These are phyloP conservation scores for Lasioglossum malachurum DNA, from an alignment of 2,888 invertebrate species.

Conservation along the genomic window DNA sequence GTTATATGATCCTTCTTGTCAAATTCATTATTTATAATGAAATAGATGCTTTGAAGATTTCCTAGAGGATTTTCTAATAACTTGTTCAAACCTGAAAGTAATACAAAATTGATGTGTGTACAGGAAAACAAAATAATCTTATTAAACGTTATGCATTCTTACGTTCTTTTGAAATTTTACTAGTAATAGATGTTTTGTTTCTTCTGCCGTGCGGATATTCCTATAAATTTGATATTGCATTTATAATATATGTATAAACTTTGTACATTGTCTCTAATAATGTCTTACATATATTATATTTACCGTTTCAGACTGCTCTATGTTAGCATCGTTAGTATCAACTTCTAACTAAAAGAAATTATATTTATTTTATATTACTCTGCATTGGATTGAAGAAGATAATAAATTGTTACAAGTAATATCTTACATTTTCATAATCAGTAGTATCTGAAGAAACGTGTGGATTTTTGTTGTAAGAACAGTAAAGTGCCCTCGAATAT, in stretches of 20 bases:
- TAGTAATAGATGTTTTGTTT: neutral
- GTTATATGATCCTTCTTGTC: neutral
- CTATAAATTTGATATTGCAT: neutral
- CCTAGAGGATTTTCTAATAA: accelerated
- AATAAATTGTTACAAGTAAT: neutral
- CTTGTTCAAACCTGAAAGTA: neutral
- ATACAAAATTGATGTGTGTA: neutral
- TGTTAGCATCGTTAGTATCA: neutral
- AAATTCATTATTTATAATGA: neutral
- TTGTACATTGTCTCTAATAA: neutral
- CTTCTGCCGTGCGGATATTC: accelerated
- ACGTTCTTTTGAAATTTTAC: neutral
- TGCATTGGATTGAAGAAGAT: neutral
- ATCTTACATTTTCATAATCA: slow-evolving; percentile 4
- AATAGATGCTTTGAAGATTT: neutral
- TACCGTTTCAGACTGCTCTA: neutral
- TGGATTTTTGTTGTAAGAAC: neutral
- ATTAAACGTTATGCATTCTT: neutral
- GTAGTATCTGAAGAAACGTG: neutral
- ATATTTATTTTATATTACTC: neutral
- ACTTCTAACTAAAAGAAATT: neutral
- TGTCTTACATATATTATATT: neutral
- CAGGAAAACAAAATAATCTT: neutral
- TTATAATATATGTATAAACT: neutral
- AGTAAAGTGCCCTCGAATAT: neutral